These are phyloP conservation scores for Trisateles emortualis DNA, from an alignment of 2,888 invertebrate species.

Conservation along the genomic window DNA sequence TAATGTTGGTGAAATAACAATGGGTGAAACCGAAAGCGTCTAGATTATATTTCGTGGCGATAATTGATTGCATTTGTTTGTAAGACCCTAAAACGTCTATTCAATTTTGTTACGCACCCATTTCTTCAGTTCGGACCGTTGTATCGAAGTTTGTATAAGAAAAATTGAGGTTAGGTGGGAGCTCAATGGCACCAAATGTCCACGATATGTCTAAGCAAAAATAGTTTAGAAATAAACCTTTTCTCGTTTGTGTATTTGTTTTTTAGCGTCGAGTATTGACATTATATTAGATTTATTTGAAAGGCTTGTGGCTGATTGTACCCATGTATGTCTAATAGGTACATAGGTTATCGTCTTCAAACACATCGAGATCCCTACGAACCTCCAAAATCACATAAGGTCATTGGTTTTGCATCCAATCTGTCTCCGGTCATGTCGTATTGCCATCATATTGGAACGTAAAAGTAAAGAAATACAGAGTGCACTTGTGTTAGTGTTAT, in stretches of 20 bases:
- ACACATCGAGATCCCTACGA: no score
- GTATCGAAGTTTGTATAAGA: conserved; percentile 26
- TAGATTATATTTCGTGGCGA: conserved; percentile 32
- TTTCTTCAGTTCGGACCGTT: conserved; percentile 25
- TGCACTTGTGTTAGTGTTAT: no score
- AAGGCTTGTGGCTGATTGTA: no score
- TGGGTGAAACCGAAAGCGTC: conserved; percentile 19
- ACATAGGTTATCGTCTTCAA: no score
- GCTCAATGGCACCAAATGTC: conserved; percentile 13
- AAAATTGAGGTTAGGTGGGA: conserved; percentile 29
- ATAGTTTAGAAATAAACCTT: conserved; percentile 20
- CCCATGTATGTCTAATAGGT: no score
- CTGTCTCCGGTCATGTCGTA: no score
- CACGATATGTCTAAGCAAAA: conserved; percentile 14
- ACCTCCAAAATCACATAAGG: no score
- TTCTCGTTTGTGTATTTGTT: not conserved
- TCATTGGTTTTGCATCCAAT: no score
- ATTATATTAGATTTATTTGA: not conserved
- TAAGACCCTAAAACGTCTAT: conserved; percentile 41
- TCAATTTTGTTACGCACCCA: conserved; percentile 44
- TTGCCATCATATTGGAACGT: no score
- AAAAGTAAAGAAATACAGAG: no score
- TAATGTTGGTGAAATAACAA: conserved; percentile 33
- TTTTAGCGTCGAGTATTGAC: no score
- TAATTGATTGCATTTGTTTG: conserved; percentile 53